Conservation (phyloP, 2,797 vertebrate genomes). For the Oryzias dopingdopingensis region DNA sequence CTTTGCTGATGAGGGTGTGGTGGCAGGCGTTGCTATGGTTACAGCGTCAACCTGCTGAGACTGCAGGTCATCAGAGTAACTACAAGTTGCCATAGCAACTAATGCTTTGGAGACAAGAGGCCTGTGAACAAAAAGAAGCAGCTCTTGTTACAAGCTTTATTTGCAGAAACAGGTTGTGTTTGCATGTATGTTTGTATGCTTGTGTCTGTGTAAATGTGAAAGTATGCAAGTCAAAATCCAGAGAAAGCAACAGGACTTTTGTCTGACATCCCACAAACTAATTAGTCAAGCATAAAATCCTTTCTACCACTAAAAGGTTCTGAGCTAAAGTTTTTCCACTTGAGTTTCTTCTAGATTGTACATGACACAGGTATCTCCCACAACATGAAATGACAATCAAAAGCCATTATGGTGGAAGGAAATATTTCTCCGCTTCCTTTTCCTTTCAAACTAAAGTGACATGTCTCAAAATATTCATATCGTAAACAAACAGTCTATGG, state of each 20-base stretch:
- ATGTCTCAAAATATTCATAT: too few relatives aligned
- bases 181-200: neutral
- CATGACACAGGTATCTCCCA: too few relatives aligned
- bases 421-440: too few relatives aligned
- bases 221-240: conserved; percentile 27
- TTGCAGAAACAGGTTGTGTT: neutral
- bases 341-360: too few relatives aligned
- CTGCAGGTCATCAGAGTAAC: conserved; percentile 87
- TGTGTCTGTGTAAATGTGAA: conserved; percentile 1
- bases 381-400: too few relatives aligned
- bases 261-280: conserved; percentile 16
- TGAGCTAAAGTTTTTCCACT: too few relatives aligned
- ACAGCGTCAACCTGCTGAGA: conserved; percentile 77
- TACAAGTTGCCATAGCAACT: conserved; percentile 88
- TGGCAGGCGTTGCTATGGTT: conserved; percentile 69
- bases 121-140: conserved; percentile 57
- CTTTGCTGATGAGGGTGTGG: conserved; percentile 73
- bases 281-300: too few relatives aligned
- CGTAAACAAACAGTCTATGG: too few relatives aligned
- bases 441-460: too few relatives aligned
- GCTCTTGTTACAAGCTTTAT: conserved; percentile 20
- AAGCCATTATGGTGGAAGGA: too few relatives aligned
- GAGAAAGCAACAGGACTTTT: conserved; percentile 59
- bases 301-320: too few relatives aligned
- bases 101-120: conserved; percentile 49